Evolutionary conservation across 2,888 invertebrate species (phyloP).

Genomic region (Branchinecta sandiegonensis): DNA sequence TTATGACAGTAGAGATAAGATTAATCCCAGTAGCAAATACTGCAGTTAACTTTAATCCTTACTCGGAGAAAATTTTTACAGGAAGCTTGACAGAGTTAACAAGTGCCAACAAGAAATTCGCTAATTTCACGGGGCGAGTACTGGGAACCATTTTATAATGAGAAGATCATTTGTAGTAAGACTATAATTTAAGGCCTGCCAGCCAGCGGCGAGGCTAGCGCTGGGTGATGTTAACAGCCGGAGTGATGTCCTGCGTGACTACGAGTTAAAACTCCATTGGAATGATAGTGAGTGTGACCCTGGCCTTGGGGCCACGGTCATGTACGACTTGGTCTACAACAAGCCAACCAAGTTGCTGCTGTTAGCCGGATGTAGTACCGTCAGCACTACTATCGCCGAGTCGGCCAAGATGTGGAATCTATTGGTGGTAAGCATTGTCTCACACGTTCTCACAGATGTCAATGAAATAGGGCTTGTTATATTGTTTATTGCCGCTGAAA

Average conservation of each 20-base stretch:
- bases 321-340: conserved; percentile 96
- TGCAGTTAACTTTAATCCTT: too few relatives aligned
- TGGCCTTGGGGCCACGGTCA: conserved; percentile 90
- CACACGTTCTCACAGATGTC: neutral
- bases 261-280: conserved; percentile 74
- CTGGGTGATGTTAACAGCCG: conserved; percentile 86
- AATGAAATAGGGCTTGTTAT: neutral
- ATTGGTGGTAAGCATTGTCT: conserved; percentile 66
- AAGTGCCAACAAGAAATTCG: too few relatives aligned
- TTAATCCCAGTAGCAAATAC: too few relatives aligned
- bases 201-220: conserved; percentile 92
- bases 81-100: too few relatives aligned
- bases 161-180: too few relatives aligned
- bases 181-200: conserved; percentile 53
- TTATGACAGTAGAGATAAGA: too few relatives aligned
- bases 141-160: too few relatives aligned
- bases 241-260: conserved; percentile 75
- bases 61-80: too few relatives aligned
- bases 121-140: too few relatives aligned
- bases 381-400: conserved; percentile 97
- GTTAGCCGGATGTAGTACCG: conserved; percentile 92
- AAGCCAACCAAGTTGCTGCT: conserved; percentile 84
- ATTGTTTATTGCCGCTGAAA: neutral
- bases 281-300: conserved; percentile 99
- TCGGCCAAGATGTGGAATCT: conserved; percentile 99